Conservation (phyloP, 1,140 invertebrate species). For the Acyrthosiphon pisum region DNA sequence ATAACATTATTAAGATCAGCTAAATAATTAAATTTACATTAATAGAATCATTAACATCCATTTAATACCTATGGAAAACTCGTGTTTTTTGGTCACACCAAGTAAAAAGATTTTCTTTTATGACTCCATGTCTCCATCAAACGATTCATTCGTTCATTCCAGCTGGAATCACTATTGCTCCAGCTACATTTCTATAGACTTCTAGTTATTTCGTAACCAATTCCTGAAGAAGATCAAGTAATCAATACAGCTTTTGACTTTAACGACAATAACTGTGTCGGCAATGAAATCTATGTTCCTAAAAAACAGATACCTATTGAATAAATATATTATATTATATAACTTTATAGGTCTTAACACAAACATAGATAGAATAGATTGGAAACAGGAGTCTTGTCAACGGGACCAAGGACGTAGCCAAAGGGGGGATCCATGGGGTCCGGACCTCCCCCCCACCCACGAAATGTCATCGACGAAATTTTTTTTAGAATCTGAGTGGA, state of each 20-base stretch:
- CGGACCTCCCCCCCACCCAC: too few species aligned
- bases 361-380: too few species aligned
- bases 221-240: slow-evolving; percentile 61
- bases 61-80: slow-evolving; percentile 57
- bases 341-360: too few species aligned
- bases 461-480: too few species aligned
- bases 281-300: neutral
- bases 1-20: neutral
- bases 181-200: slow-evolving; percentile 59
- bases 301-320: neutral
- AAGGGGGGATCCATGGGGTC: too few species aligned
- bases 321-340: too few species aligned
- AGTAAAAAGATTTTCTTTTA: slow-evolving; percentile 41
- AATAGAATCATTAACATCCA: slow-evolving; percentile 59
- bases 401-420: too few species aligned
- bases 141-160: slow-evolving; percentile 59
- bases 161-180: slow-evolving; percentile 59
- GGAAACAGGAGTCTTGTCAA: too few species aligned
- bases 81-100: slow-evolving; percentile 32
- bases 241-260: slow-evolving; percentile 60
- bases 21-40: slow-evolving; percentile 58
- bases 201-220: slow-evolving; percentile 60
- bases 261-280: slow-evolving; percentile 30
- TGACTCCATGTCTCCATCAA: slow-evolving; percentile 55
- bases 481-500: too few species aligned